A percentile compares a stretch with the other conserved stretches of the same genome.
Evolutionary conservation across 1,140 invertebrate species (phyloP).

Genomic region (Drosophila ohnishii): DNA sequence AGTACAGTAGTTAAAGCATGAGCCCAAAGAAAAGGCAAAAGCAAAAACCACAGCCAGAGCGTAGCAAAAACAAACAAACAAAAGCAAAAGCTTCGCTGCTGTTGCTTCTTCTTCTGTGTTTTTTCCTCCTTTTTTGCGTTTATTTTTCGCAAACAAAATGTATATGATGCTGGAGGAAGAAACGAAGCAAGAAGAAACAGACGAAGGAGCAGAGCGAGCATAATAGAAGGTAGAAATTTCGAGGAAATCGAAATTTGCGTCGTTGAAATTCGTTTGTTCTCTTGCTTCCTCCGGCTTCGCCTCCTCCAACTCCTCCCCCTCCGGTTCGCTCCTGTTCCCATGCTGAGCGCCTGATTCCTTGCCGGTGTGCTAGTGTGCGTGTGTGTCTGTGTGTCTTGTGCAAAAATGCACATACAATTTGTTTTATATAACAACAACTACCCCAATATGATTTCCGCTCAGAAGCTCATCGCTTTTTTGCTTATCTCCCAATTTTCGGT

Average conservation of each 20-base stretch:
- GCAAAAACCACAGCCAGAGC: conserved; percentile 62
- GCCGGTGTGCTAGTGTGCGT: conserved; percentile 9
- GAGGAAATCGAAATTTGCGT: conserved; percentile 79
- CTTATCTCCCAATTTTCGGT: conserved; percentile 63
- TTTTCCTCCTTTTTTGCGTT: conserved; percentile 20
- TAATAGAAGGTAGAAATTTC: conserved; percentile 81
- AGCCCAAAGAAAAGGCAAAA: conserved; percentile 39
- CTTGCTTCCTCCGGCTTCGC: conserved; percentile 13
- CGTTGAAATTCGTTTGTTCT: conserved; percentile 65
- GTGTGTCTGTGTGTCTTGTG: conserved; percentile 22
- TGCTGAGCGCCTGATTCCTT: conserved; percentile 44
- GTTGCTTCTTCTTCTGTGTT: conserved; percentile 50
- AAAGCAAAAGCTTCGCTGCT: conserved; percentile 57
- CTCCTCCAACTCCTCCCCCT: conserved; percentile 2
- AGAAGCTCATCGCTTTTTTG: conserved; percentile 55
- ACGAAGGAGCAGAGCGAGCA: conserved; percentile 53
- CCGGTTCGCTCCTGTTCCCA: conserved; percentile 27
- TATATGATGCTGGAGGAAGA: conserved; percentile 39
- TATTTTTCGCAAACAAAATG: conserved; percentile 70
- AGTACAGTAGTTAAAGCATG: conserved; percentile 67
- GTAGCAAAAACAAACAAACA: conserved; percentile 26
- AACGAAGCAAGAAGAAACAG: conserved; percentile 47
- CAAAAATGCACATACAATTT: conserved; percentile 51
- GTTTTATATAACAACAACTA: conserved; percentile 75
- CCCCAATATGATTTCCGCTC: conserved; percentile 72